Evolutionary conservation across 2,797 vertebrate genomes (phyloP), one percentile per base, ranked within the genome.

Genomic region (Coranthus polyacanthus): DNA sequence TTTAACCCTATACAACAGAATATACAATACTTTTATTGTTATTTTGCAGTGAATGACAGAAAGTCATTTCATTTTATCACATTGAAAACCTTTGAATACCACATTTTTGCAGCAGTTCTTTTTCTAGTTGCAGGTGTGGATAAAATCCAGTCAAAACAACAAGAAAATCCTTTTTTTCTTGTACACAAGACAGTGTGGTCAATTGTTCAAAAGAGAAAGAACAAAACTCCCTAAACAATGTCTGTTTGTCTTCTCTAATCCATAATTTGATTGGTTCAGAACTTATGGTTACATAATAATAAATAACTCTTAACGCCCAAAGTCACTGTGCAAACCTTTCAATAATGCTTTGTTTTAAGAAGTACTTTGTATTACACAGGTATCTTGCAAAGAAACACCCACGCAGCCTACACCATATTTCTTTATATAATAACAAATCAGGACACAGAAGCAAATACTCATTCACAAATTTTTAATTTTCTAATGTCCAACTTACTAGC

Each of bases 261-360:
- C 43, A 32, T 17, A 63, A 47, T 46, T 50, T 57, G 34, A 46
- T 21, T 3, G 36, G n/a, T 37, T 17, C 13, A 34, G 17, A 32
- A 15, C 51, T 26, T 44, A 24, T 5, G 12, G 17, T 71, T 79
- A 26, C 37, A 52, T 66, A 68, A 82, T 22, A 4, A n/a, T 13
- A 22, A 60, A 63, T 65, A 46, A 44, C 12, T 54, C 16, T 39
- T 20, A 2, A 36, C 39, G 20, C 13, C 29, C n/a, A 0, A 42
- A 37, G 32, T 51, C 29, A 52, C 20, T 12, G 3, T 21, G 3
- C 9, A 26, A 36, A 57, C 12, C 1, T 54, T 55, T 46, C 18
- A 37, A 7, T 22, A 3, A 5, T 53, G 22, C 8, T 60, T 22
- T 39, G 1, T 57, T 12, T 9, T 18, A 12, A 21, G 1, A 24